Percentiles rank a stretch among this genome's conserved stretches.
These are phyloP conservation scores for Pomatostomus ruficeps DNA, from an alignment of 2,113 vertebrate genomes.

Conservation along the genomic window DNA sequence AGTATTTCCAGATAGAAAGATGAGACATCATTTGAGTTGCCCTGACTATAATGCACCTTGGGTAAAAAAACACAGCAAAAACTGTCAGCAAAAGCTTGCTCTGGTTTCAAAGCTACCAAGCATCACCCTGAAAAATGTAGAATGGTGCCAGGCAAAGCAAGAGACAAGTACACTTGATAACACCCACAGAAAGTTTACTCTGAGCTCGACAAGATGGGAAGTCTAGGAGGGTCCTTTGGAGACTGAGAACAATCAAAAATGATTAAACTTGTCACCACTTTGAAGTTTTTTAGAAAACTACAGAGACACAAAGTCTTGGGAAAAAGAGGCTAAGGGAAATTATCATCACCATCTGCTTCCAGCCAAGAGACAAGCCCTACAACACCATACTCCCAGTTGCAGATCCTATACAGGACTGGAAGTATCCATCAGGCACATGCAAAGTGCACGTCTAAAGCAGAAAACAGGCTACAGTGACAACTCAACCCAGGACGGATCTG, in stretches of 20 bases:
- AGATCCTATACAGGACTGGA: background rate
- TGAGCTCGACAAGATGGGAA: background rate
- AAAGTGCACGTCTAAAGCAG: background rate
- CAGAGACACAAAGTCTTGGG: background rate
- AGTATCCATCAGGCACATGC: background rate
- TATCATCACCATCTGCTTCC: background rate
- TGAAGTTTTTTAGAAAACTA: background rate
- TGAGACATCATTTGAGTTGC: background rate
- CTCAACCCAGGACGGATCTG: background rate
- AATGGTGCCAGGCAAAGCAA: background rate
- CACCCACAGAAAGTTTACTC: background rate
- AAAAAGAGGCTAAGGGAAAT: background rate
- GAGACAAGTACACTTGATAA: background rate
- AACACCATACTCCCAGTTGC: background rate
- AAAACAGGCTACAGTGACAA: background rate
- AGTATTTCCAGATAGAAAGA: background rate
- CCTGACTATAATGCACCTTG: background rate
- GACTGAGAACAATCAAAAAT: background rate
- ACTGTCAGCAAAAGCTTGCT: background rate
- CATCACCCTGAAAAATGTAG: background rate
- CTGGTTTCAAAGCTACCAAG: background rate
- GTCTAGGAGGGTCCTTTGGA: background rate
- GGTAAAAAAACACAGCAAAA: background rate
- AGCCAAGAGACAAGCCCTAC: background rate
- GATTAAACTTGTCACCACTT: background rate